Conservation (phyloP, 1,140 invertebrate genomes). For the Apis florea region DNA sequence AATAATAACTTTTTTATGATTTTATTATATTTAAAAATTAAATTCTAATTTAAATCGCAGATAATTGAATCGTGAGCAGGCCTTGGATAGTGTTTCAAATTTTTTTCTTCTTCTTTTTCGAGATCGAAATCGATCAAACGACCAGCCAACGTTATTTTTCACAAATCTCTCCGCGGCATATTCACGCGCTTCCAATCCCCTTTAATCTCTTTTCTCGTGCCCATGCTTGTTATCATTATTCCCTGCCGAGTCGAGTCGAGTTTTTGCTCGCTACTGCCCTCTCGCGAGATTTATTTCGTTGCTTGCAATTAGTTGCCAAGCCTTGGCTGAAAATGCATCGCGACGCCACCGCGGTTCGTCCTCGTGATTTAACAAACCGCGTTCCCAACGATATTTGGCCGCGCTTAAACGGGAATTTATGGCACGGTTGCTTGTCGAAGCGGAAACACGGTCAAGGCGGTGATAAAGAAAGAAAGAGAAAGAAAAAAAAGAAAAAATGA, state of each 20-base stretch:
- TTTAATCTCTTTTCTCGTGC: slow-evolving; percentile 8
- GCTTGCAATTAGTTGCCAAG: slow-evolving; percentile 19
- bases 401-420: slow-evolving; percentile 17
- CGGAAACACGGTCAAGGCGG: neutral
- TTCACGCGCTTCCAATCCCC: neutral
- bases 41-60: no score
- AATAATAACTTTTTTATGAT: no score
- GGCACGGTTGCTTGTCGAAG: neutral
- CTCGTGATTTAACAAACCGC: slow-evolving; percentile 25
- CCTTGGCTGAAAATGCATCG: slow-evolving; percentile 10
- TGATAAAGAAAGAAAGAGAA: neutral
- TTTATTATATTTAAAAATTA: no score
- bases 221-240: slow-evolving; percentile 33
- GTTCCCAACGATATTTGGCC: slow-evolving; percentile 6
- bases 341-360: neutral
- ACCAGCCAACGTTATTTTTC: slow-evolving; percentile 22
- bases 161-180: slow-evolving; percentile 20
- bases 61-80: no score
- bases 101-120: no score
- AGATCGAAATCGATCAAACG: neutral
- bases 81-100: no score
- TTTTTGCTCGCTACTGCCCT: neutral
- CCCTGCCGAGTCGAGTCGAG: slow-evolving; percentile 2
- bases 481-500: neutral
- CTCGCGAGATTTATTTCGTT: slow-evolving; percentile 27